Evolutionary conservation across 2,113 vertebrate species (phyloP).

Genomic region (Amia ocellicauda): DNA sequence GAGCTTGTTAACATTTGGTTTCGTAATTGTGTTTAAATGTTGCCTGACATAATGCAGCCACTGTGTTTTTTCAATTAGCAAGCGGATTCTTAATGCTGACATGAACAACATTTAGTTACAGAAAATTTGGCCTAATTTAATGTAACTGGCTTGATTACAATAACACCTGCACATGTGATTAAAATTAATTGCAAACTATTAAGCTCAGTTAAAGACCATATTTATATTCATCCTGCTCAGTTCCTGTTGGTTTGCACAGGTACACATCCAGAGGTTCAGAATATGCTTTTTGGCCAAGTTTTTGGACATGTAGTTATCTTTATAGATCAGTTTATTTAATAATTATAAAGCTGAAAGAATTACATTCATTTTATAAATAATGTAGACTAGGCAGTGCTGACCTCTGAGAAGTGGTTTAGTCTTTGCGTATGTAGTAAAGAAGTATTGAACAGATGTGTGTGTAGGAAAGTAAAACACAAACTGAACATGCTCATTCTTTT

Average conservation of each 20-base stretch:
- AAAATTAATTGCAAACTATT: slow-evolving; percentile 63
- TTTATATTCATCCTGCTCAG: slow-evolving; percentile 49
- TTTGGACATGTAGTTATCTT: not conserved
- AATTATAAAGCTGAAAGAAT: too few relatives aligned
- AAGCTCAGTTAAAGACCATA: slow-evolving; percentile 52
- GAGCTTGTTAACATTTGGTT: slow-evolving; percentile 30
- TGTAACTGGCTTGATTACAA: slow-evolving; percentile 32
- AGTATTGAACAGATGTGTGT: not conserved
- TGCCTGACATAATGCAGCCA: slow-evolving; percentile 36
- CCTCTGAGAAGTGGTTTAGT: not conserved
- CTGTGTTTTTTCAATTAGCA: slow-evolving; percentile 30
- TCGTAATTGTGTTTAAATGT: slow-evolving; percentile 36
- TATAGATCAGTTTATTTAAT: too few relatives aligned
- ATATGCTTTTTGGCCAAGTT: not conserved
- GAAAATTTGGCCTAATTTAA: slow-evolving; percentile 47
- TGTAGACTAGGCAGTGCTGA: not conserved
- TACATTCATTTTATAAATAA: not conserved
- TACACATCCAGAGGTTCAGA: slow-evolving; percentile 6
- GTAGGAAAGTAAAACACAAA: not conserved
- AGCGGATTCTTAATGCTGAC: slow-evolving; percentile 29
- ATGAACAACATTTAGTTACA: slow-evolving; percentile 34
- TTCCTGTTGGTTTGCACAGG: slow-evolving; percentile 53
- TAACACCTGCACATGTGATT: slow-evolving; percentile 62
- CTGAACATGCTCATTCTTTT: not conserved
- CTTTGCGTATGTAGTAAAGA: not conserved